Conservation (phyloP, 2,888 invertebrate species). For the Autographa pulchrina region DNA sequence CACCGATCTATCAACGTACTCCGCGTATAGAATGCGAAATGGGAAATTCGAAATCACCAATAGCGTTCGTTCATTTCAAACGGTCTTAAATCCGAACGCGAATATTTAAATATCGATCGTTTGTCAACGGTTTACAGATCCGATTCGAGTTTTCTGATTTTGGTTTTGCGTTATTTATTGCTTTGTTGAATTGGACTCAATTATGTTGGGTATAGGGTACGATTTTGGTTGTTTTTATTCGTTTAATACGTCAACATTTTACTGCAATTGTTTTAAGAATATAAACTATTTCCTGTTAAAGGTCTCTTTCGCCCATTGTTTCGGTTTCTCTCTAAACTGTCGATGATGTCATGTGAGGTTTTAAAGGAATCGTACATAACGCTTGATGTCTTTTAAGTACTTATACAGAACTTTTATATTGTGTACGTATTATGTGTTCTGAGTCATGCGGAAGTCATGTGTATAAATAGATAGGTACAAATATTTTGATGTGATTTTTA, state of each 20-base stretch:
- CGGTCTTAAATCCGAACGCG: constrained; percentile 74
- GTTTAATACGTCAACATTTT: constrained; percentile 70
- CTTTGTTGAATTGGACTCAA: constrained; percentile 56
- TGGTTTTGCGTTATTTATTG: constrained; percentile 22
- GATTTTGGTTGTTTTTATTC: constrained; percentile 47
- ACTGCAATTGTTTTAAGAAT: constrained; percentile 84
- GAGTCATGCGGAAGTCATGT: constrained; percentile 48
- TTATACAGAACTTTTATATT: constrained; percentile 24
- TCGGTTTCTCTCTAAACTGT: constrained; percentile 76
- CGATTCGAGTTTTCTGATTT: constrained; percentile 65
- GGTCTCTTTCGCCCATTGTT: constrained; percentile 81
- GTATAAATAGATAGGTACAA: constrained; percentile 15
- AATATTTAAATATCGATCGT: constrained; percentile 81
- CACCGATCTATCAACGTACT: constrained; percentile 84
- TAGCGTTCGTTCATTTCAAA: constrained; percentile 76
- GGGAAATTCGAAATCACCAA: constrained; percentile 79
- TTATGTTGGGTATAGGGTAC: constrained; percentile 40
- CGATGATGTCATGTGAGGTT: constrained; percentile 80
- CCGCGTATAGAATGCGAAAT: constrained; percentile 86
- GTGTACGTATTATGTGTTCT: constrained; percentile 22
- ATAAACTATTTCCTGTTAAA: constrained; percentile 87
- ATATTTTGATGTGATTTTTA: not conserved
- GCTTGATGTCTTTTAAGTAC: constrained; percentile 56
- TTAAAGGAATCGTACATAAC: constrained; percentile 68
- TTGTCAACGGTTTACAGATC: constrained; percentile 76